These are phyloP conservation scores for Cyclura pinguis DNA, from an alignment of 2,797 vertebrate genomes.

Conservation along the genomic window DNA sequence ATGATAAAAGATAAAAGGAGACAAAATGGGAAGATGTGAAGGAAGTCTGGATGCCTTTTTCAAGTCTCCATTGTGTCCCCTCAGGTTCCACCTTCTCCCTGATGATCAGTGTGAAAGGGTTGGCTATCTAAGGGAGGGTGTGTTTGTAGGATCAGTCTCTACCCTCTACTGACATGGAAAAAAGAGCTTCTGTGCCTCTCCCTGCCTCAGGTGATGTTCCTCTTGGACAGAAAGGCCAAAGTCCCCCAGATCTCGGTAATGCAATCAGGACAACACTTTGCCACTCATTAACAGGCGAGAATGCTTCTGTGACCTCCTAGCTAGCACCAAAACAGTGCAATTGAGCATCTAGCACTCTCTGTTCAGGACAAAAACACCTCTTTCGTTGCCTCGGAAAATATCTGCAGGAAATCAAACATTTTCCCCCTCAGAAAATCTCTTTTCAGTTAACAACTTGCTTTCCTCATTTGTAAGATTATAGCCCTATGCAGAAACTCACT, in stretches of 20 bases:
- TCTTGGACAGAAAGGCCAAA: background rate
- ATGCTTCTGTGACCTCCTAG: background rate
- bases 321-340: background rate
- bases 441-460: background rate
- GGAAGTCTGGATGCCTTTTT: background rate
- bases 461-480: background rate
- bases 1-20: background rate
- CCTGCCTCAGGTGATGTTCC: background rate
- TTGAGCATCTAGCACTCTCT: background rate
- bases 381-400: background rate
- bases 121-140: background rate
- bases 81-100: background rate
- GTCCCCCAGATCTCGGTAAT: background rate
- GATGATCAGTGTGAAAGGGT: background rate
- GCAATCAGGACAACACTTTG: conserved; percentile 4
- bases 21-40: background rate
- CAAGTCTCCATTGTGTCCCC: background rate
- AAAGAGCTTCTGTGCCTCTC: too few relatives aligned
- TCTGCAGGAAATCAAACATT: background rate
- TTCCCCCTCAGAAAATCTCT: background rate
- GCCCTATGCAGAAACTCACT: background rate
- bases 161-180: background rate
- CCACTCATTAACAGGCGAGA: conserved; percentile 9
- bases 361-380: background rate
- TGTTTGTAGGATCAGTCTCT: background rate